A percentile compares a stretch with the other conserved stretches of the same genome.
Evolutionary conservation across 2,797 vertebrate species (phyloP).

Genomic region (Trachops cirrhosus): DNA sequence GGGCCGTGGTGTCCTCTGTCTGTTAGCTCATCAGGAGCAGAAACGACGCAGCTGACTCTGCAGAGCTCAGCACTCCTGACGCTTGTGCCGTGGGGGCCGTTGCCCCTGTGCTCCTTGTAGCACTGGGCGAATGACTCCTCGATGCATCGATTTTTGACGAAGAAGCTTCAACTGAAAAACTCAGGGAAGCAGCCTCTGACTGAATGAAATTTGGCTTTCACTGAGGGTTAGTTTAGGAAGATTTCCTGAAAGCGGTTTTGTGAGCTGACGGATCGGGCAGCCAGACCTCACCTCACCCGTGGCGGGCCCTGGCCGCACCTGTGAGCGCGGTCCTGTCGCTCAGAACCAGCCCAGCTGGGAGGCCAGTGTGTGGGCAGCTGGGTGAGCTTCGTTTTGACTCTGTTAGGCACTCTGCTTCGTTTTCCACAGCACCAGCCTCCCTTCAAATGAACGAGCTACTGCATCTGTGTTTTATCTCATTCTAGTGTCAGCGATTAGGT

Average conservation of each 20-base stretch:
- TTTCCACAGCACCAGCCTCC: neutral
- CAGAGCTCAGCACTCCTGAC: neutral
- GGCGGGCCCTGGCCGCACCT: neutral
- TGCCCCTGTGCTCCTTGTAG: neutral
- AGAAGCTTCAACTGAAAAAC: neutral
- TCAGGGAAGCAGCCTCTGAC: neutral
- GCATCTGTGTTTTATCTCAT: neutral
- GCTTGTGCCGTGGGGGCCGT: accelerated
- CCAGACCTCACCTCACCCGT: neutral
- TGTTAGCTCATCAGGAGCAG: neutral
- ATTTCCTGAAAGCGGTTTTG: neutral
- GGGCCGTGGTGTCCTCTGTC: neutral
- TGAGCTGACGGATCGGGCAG: neutral
- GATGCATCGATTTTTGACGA: neutral
- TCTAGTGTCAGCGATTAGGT: neutral
- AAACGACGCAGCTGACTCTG: neutral
- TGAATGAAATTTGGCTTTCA: neutral
- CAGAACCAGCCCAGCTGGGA: neutral
- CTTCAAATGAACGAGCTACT: neutral
- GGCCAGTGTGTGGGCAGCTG: neutral
- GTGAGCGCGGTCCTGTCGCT: neutral
- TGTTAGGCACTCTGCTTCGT: neutral
- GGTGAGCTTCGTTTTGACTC: neutral
- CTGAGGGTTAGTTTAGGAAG: neutral
- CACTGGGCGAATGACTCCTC: neutral